Evolutionary conservation across 1,140 invertebrate genomes (phyloP).

Genomic region (Neodiprion fabricii): DNA sequence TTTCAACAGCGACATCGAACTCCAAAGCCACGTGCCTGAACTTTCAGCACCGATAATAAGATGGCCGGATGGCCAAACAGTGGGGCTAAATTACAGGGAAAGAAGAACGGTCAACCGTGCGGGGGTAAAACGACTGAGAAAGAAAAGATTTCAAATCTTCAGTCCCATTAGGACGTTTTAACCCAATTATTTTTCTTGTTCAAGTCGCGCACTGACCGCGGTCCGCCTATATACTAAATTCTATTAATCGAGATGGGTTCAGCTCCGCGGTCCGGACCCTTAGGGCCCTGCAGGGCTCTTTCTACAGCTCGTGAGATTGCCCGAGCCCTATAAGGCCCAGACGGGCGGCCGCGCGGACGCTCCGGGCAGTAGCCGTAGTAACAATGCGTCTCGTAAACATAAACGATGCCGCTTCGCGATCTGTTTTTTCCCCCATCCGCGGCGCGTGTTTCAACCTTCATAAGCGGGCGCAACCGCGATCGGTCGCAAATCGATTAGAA

Average conservation of each 20-base stretch:
- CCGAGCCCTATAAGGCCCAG: conserved; percentile 53
- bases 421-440: background rate
- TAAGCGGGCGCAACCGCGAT: background rate
- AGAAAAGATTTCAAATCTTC: background rate
- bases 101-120: too few species aligned
- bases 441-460: background rate
- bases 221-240: conserved; percentile 35
- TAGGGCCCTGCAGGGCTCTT: background rate
- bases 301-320: conserved; percentile 32
- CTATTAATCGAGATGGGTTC: conserved; percentile 43
- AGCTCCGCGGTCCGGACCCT: conserved; percentile 27
- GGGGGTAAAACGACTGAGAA: background rate
- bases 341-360: conserved; percentile 46
- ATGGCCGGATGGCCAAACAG: too few species aligned
- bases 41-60: too few species aligned
- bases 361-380: conserved; percentile 40
- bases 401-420: conserved; percentile 58
- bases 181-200: conserved; percentile 39
- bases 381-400: conserved; percentile 63
- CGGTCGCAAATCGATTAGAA: too few species aligned
- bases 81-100: too few species aligned
- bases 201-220: conserved; percentile 10
- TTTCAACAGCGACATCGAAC: too few species aligned
- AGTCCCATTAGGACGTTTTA: conserved; percentile 24
- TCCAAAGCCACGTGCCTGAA: too few species aligned